These are phyloP conservation scores for Anolis sagrei DNA, from an alignment of 2,113 vertebrate species.

Conservation along the genomic window DNA sequence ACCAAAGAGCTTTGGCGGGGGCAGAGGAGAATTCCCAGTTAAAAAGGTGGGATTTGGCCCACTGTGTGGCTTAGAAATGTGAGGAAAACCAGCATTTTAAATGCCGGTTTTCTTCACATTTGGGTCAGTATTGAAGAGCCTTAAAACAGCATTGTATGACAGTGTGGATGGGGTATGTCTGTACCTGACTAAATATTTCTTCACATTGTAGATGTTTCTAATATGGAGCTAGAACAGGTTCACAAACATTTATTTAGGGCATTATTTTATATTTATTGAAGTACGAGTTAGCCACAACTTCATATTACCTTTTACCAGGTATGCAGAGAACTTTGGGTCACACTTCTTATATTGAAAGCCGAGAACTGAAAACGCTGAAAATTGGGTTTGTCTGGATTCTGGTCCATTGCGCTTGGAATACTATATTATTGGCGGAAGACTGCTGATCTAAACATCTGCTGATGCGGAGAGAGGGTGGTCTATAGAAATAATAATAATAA, in stretches of 20 bases:
- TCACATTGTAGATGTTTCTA: background rate
- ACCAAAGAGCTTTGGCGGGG: too few species aligned
- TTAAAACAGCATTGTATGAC: too few species aligned
- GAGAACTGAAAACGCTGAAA: background rate
- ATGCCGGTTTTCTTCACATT: too few species aligned
- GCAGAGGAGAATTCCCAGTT: too few species aligned
- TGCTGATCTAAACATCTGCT: background rate
- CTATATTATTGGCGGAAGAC: background rate
- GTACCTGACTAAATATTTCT: background rate
- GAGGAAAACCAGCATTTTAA: too few species aligned
- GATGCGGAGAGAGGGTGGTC: too few species aligned
- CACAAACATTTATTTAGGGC: background rate
- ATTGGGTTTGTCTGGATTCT: background rate
- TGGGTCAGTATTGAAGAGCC: too few species aligned
- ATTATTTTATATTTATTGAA: background rate
- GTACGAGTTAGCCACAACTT: background rate
- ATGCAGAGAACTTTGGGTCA: too few species aligned
- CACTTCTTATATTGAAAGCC: background rate
- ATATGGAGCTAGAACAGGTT: background rate
- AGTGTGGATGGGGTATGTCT: too few species aligned
- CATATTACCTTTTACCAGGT: background rate
- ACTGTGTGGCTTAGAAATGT: too few species aligned
- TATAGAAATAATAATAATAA: too few species aligned
- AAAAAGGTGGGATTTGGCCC: too few species aligned
- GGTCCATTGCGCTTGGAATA: background rate